Conservation (phyloP, 2,888 invertebrate genomes). For the Drosophila fulvimacula region DNA sequence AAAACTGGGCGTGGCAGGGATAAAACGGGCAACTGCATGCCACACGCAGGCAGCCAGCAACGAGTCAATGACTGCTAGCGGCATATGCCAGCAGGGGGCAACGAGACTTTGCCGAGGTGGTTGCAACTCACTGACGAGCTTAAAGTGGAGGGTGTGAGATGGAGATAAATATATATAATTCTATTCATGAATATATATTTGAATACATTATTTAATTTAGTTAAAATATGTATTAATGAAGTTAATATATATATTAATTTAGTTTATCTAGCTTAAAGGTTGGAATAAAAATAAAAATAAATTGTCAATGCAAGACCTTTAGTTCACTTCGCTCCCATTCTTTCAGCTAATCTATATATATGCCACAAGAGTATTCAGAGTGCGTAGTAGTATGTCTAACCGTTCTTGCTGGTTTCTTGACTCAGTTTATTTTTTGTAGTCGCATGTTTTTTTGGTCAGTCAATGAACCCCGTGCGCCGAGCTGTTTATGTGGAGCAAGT, state of each 20-base stretch:
- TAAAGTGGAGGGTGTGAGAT: background rate
- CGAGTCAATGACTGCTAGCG: constrained; percentile 7
- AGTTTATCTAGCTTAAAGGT: too few relatives aligned
- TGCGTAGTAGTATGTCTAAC: background rate
- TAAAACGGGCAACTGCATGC: background rate
- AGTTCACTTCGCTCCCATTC: too few relatives aligned
- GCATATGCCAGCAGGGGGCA: background rate
- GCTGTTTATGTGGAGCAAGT: constrained; percentile 58
- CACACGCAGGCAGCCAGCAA: constrained; percentile 18
- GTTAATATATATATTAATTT: too few relatives aligned
- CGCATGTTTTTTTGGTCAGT: constrained; percentile 41
- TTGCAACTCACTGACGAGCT: background rate
- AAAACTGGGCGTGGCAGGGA: constrained; percentile 15
- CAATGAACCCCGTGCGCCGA: constrained; percentile 54
- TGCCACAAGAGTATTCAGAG: constrained; percentile 5
- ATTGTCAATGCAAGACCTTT: too few relatives aligned
- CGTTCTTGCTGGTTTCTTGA: constrained; percentile 6
- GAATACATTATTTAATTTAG: too few relatives aligned
- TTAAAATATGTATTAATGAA: too few relatives aligned
- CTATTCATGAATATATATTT: too few relatives aligned
- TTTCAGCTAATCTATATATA: too few relatives aligned
- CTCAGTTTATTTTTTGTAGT: constrained; percentile 8
- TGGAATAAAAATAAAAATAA: too few relatives aligned
- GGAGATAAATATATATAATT: background rate
- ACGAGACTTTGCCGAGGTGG: background rate